A percentile compares a stretch with the other conserved stretches of the same genome.
phyloP scores from a whole-genome alignment of 30 jellyfish, hydroid and myxozoan species.

The Hydra vulgaris region DNA sequence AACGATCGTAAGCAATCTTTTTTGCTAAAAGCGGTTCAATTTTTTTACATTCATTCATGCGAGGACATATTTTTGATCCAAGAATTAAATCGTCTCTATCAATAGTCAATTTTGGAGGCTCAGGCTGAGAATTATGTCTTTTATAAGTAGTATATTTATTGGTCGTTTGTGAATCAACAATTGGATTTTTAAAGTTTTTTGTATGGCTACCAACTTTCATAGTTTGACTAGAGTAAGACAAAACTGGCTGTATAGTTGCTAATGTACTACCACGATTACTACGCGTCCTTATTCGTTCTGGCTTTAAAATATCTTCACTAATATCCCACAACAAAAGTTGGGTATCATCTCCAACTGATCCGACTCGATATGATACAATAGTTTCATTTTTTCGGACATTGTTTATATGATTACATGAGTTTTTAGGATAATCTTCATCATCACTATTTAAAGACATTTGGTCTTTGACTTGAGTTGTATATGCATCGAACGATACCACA shows the following conservation, averaged over 20 bases:
- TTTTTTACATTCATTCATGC: constrained; percentile 53
- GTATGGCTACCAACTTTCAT: not conserved
- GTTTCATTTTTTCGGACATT: not conserved
- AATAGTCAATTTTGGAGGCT: constrained; percentile 37
- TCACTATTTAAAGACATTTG: constrained; percentile 46
- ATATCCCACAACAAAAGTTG: constrained; percentile 84
- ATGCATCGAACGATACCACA: constrained; percentile 82
- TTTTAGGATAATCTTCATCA: constrained; percentile 54
- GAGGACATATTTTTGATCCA: constrained; percentile 74
- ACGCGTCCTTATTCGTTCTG: constrained; percentile 73
- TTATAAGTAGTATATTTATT: constrained; percentile 44
- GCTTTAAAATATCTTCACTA: constrained; percentile 73
- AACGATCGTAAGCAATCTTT: constrained; percentile 75
- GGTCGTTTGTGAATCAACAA: not conserved
- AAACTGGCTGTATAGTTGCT: constrained; percentile 24
- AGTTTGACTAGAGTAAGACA: constrained; percentile 45
- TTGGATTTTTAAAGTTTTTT: not conserved
- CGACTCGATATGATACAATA: constrained; percentile 62
- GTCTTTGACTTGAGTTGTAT: constrained; percentile 62
- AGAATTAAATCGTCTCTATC: constrained; percentile 52
- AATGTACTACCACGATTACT: constrained; percentile 56
- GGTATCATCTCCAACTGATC: constrained; percentile 97
- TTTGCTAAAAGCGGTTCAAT: constrained; percentile 84
- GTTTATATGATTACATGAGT: not conserved
- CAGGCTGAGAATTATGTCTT: constrained; percentile 45